Evolutionary conservation across 2,888 invertebrate genomes (phyloP).

Genomic region (Tanytarsus gracilentus): DNA sequence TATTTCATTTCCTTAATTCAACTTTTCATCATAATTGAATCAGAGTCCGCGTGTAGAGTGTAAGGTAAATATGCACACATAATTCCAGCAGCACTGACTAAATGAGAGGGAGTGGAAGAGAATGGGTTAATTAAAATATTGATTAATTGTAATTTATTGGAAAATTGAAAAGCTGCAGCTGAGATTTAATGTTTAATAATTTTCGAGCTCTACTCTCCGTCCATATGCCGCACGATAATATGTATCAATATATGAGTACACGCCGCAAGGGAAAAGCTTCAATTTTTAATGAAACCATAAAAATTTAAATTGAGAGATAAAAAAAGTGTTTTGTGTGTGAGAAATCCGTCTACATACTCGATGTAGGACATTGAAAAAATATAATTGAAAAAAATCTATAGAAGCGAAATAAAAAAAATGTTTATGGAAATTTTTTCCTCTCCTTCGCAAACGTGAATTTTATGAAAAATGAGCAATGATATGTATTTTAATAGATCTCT

Average conservation of each 20-base stretch:
- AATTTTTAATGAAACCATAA: background rate
- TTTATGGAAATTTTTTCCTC: constrained; percentile 17
- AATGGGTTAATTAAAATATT: constrained; percentile 21
- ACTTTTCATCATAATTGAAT: background rate
- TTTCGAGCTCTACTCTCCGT: no score
- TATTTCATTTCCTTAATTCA: no score
- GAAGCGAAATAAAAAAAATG: background rate
- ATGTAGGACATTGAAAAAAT: constrained; percentile 12
- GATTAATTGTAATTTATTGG: constrained; percentile 25
- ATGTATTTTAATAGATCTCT: constrained; percentile 22
- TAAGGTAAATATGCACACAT: background rate
- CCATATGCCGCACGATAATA: constrained; percentile 7
- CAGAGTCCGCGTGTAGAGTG: background rate
- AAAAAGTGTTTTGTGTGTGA: background rate
- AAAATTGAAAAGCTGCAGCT: constrained; percentile 15
- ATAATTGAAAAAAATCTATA: background rate
- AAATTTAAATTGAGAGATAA: constrained; percentile 18
- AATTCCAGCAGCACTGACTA: background rate
- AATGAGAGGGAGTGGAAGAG: background rate
- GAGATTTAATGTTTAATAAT: background rate
- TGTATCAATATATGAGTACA: constrained; percentile 14
- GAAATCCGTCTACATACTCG: background rate
- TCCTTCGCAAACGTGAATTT: constrained; percentile 4
- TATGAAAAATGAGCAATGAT: constrained; percentile 25
- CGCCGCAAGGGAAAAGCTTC: background rate